A percentile compares a stretch with the other conserved stretches of the same genome.
Conservation (phyloP, 64 coral and sea anemone genomes). For the Dendronephthya gigantea region DNA sequence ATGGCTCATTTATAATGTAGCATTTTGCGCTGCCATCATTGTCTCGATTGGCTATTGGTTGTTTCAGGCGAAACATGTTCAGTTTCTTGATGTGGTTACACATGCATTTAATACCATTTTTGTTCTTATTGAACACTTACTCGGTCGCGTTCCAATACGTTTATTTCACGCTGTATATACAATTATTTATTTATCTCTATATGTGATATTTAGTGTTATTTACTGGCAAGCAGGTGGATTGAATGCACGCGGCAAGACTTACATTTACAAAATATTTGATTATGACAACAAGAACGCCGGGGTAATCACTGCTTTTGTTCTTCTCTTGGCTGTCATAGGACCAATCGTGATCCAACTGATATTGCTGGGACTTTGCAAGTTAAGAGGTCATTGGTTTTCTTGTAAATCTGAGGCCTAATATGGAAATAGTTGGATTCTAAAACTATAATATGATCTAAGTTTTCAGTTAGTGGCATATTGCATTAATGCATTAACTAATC, state of each 20-base stretch:
- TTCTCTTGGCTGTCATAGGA: not conserved
- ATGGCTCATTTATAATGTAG: constrained; percentile 64
- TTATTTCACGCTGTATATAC: constrained; percentile 67
- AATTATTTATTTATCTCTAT: constrained; percentile 42
- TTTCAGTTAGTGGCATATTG: too few species aligned
- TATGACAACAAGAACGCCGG: constrained; percentile 26
- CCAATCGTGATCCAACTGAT: not conserved
- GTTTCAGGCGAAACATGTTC: constrained; percentile 37
- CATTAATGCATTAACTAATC: too few species aligned
- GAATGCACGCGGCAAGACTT: constrained; percentile 33
- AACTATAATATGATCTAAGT: too few species aligned
- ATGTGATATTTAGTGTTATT: constrained; percentile 58
- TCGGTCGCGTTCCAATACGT: constrained; percentile 40
- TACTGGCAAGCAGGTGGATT: constrained; percentile 62
- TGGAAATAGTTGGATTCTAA: not conserved
- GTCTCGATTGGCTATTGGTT: constrained; percentile 66
- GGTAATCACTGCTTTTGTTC: not conserved
- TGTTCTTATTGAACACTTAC: constrained; percentile 47
- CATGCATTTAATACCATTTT: constrained; percentile 66
- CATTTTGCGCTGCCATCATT: constrained; percentile 40
- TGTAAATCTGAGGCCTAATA: not conserved
- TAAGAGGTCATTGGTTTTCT: not conserved
- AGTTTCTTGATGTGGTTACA: constrained; percentile 46
- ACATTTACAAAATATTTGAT: constrained; percentile 53
- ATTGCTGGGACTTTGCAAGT: not conserved